These are phyloP conservation scores for Temnothorax nylanderi DNA, from an alignment of 1,140 invertebrate species.

Conservation along the genomic window DNA sequence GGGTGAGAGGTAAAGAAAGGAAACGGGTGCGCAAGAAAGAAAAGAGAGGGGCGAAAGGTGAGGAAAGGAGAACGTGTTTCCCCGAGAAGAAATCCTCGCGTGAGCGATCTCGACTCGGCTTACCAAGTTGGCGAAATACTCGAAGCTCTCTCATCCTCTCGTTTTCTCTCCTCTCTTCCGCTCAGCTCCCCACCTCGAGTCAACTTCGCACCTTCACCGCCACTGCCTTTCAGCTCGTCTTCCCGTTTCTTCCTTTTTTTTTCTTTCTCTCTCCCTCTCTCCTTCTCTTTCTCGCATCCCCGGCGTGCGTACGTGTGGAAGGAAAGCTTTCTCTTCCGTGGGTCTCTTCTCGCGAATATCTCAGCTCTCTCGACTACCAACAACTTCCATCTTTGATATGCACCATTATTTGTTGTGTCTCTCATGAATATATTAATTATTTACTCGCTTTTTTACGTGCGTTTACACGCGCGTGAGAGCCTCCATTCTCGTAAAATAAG, in stretches of 20 bases:
- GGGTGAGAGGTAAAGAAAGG: neutral
- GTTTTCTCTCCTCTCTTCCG: slow-evolving; percentile 45
- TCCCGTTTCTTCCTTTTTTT: neutral
- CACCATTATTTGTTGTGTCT: neutral
- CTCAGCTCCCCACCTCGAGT: slow-evolving; percentile 49
- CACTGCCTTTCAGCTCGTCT: slow-evolving; percentile 41
- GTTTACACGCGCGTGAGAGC: neutral
- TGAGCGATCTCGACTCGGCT: slow-evolving; percentile 78
- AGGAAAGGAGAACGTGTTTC: slow-evolving; percentile 49
- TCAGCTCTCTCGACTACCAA: slow-evolving; percentile 25
- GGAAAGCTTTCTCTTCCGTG: slow-evolving; percentile 53
- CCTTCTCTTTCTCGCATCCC: slow-evolving; percentile 26
- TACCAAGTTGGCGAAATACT: slow-evolving; percentile 82
- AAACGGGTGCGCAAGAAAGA: slow-evolving; percentile 5
- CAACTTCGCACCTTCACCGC: slow-evolving; percentile 62
- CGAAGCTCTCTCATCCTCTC: slow-evolving; percentile 68
- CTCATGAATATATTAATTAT: slow-evolving; percentile 46
- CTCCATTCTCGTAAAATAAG: neutral
- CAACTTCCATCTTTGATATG: slow-evolving; percentile 38
- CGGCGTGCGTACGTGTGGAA: slow-evolving; percentile 69
- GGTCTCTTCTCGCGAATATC: slow-evolving; percentile 47
- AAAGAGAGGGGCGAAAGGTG: slow-evolving; percentile 15
- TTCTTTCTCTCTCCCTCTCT: neutral
- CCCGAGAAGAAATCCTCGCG: slow-evolving; percentile 75
- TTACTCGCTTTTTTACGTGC: neutral